Evolutionary conservation across 2,797 vertebrate genomes (phyloP).

Genomic region (Coccyzus lansbergi): DNA sequence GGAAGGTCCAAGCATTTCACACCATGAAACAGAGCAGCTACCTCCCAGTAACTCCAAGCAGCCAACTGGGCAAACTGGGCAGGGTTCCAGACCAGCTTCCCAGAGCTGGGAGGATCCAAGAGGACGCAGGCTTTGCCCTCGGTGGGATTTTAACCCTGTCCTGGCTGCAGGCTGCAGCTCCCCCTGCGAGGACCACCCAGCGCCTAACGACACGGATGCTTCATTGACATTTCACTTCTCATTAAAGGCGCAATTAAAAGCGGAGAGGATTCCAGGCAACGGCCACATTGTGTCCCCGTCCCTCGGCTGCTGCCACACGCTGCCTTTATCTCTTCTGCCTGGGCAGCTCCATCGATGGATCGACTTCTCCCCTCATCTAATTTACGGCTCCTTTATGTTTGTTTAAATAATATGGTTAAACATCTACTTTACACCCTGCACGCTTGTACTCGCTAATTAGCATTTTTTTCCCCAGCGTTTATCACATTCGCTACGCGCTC

Average conservation of each 20-base stretch:
- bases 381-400: conserved; percentile 39
- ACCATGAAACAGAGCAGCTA: neutral
- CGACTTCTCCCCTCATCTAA: conserved; percentile 5
- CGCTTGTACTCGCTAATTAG: conserved; percentile 13
- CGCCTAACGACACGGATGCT: neutral
- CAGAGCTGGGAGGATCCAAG: neutral
- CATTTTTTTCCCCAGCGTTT: neutral
- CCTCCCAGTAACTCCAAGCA: neutral
- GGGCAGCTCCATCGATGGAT: conserved; percentile 45
- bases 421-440: conserved; percentile 33
- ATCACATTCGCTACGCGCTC: neutral
- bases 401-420: conserved; percentile 60
- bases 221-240: neutral
- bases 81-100: rapidly evolving
- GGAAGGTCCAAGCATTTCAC: neutral
- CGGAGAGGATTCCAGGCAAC: neutral
- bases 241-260: neutral
- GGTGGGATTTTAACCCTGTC: neutral
- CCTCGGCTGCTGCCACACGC: rapidly evolving
- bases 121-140: neutral
- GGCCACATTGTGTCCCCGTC: neutral
- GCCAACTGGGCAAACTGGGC: neutral
- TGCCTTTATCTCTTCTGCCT: conserved; percentile 46
- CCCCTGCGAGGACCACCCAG: neutral
- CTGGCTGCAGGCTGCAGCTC: neutral